These are phyloP conservation scores for Crotophaga sulcirostris DNA, from an alignment of 2,113 vertebrate species.

Conservation along the genomic window DNA sequence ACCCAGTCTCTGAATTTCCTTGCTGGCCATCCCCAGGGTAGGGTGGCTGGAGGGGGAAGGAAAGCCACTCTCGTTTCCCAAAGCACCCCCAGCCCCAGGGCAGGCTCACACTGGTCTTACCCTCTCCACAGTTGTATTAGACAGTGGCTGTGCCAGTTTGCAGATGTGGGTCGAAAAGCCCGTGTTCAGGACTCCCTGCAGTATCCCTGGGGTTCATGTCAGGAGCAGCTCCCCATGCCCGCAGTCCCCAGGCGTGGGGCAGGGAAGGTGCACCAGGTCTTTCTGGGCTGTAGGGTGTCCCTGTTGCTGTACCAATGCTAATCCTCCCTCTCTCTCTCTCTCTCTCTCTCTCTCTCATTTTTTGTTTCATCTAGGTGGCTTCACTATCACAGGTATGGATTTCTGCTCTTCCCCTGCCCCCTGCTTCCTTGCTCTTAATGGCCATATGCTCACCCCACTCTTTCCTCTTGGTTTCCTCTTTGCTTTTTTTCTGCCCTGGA, in stretches of 20 bases:
- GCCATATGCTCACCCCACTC: background rate
- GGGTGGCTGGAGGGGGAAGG: background rate
- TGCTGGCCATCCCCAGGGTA: background rate
- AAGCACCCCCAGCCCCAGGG: background rate
- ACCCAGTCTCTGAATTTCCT: background rate
- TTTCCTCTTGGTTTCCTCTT: constrained; percentile 63
- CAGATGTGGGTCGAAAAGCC: background rate
- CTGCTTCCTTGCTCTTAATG: background rate
- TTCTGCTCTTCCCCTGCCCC: constrained; percentile 22
- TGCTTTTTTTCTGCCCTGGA: constrained; percentile 65
- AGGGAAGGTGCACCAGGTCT: background rate
- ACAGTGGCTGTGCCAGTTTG: background rate
- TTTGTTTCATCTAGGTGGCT: constrained; percentile 76
- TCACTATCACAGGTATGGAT: constrained; percentile 84
- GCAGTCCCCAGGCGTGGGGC: rapidly evolving
- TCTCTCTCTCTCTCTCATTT: constrained; percentile 26
- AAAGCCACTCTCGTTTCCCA: rapidly evolving
- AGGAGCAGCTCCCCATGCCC: background rate
- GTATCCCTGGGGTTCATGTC: background rate
- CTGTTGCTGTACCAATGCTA: background rate
- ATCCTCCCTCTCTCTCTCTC: constrained; percentile 29
- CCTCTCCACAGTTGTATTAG: background rate
- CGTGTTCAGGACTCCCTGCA: background rate
- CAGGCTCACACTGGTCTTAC: background rate
- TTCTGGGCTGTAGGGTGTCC: background rate